Evolutionary conservation across 2,113 vertebrate species (phyloP).

Genomic region (Hydropotes inermis): DNA sequence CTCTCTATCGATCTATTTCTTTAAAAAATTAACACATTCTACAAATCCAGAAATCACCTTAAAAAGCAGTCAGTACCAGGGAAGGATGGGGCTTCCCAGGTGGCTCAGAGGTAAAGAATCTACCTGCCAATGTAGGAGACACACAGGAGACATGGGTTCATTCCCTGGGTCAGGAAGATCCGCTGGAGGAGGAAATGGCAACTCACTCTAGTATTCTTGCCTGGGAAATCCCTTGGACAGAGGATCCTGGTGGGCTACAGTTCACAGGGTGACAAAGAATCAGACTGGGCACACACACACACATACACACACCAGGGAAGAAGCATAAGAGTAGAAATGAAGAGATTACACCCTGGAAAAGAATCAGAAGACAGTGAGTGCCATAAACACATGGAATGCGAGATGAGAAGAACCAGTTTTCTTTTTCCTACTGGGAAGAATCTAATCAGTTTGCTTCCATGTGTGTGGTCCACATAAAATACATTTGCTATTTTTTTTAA

Average conservation of each 20-base stretch:
- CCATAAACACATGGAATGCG: not conserved
- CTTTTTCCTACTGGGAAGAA: not conserved
- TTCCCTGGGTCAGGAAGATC: not conserved
- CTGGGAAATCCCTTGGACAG: not conserved
- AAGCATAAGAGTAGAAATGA: not conserved
- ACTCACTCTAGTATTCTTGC: not conserved
- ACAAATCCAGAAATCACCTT: not conserved
- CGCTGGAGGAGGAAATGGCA: not conserved
- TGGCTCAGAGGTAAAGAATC: not conserved
- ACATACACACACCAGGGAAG: not conserved
- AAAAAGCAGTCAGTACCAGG: not conserved
- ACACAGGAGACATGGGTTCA: accelerated
- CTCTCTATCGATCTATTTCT: not conserved
- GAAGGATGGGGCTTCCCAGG: not conserved
- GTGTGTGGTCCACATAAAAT: not conserved
- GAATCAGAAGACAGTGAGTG: not conserved
- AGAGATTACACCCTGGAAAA: not conserved
- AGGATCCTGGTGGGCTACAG: not conserved
- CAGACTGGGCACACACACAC: not conserved
- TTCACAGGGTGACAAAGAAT: not conserved
- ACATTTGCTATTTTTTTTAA: slow-evolving; percentile 7
- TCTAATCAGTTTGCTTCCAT: not conserved
- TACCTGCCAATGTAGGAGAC: not conserved
- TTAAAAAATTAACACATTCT: not conserved
- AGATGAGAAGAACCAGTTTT: not conserved